Evolutionary conservation across 2,888 invertebrate genomes (phyloP).

Genomic region (Tryphoninae sp.): DNA sequence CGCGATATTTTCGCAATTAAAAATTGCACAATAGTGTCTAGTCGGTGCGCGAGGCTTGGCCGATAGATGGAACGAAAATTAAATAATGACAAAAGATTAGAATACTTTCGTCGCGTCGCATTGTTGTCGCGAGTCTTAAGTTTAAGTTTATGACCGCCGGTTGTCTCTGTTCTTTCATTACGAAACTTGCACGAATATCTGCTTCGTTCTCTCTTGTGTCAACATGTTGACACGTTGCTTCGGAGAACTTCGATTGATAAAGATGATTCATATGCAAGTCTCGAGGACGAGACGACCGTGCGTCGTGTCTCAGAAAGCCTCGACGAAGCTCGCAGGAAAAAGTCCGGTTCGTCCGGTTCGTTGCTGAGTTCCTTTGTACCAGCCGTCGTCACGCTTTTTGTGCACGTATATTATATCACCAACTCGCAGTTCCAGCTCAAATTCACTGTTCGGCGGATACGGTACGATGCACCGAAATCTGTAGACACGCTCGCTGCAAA

Average conservation of each 20-base stretch:
- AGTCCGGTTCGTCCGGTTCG: slow-evolving; percentile 96
- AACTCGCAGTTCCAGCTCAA: slow-evolving; percentile 93
- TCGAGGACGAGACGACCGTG: slow-evolving; percentile 78
- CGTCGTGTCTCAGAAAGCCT: slow-evolving; percentile 83
- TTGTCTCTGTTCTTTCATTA: slow-evolving; percentile 58
- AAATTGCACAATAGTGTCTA: background rate
- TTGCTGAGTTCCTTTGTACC: slow-evolving; percentile 96
- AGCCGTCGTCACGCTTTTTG: slow-evolving; percentile 96
- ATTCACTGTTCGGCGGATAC: slow-evolving; percentile 96
- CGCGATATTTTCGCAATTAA: background rate
- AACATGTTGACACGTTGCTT: slow-evolving; percentile 2
- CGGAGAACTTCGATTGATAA: background rate
- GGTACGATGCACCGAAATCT: slow-evolving; percentile 96
- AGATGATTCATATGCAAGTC: slow-evolving; percentile 79
- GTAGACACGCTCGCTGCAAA: slow-evolving; percentile 77
- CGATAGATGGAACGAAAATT: background rate
- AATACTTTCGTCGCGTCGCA: slow-evolving; percentile 9
- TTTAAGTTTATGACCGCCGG: slow-evolving; percentile 37
- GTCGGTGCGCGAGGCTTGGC: background rate
- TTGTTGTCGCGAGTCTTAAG: background rate
- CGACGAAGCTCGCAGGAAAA: slow-evolving; percentile 97
- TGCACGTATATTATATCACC: slow-evolving; percentile 96
- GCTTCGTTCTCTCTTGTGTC: background rate
- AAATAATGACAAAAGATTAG: slow-evolving; percentile 1
- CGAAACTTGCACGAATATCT: slow-evolving; percentile 41